Evolutionary conservation across 2,113 vertebrate genomes (phyloP).

Genomic region (Triplophysa siluroides): DNA sequence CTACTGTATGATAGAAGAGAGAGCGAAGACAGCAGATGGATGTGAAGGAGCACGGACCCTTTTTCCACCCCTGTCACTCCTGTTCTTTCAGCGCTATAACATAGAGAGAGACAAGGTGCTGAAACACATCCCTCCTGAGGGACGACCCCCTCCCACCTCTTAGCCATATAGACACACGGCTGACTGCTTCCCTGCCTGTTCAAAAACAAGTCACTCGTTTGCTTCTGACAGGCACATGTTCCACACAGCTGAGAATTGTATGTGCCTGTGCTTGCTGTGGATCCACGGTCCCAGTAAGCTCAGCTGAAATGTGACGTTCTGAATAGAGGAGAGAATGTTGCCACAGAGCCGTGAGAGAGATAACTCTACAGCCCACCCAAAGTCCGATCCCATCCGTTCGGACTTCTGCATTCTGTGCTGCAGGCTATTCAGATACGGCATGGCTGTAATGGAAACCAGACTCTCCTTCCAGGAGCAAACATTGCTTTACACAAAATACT

Average conservation of each 20-base stretch:
- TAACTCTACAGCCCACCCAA: slow-evolving; percentile 32
- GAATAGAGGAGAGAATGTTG: slow-evolving; percentile 4
- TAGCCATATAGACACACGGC: slow-evolving; percentile 45
- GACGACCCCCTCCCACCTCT: slow-evolving; percentile 44
- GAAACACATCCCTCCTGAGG: slow-evolving; percentile 63
- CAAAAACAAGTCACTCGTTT: slow-evolving; percentile 22
- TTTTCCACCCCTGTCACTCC: slow-evolving; percentile 47
- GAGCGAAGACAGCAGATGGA: slow-evolving; percentile 44
- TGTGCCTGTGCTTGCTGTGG: background rate
- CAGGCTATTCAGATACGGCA: slow-evolving; percentile 38
- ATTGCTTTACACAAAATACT: slow-evolving; percentile 71
- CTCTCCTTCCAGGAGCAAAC: slow-evolving; percentile 67
- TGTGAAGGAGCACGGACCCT: slow-evolving; percentile 38
- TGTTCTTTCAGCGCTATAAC: slow-evolving; percentile 69
- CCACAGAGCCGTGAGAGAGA: slow-evolving; percentile 26
- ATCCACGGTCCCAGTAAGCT: background rate
- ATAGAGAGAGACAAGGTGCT: slow-evolving; percentile 71
- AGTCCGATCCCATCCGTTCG: slow-evolving; percentile 5
- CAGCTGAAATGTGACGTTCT: background rate
- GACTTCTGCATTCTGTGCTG: slow-evolving; percentile 17
- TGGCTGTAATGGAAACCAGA: slow-evolving; percentile 71
- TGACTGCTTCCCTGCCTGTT: slow-evolving; percentile 31
- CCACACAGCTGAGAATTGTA: too few relatives aligned
- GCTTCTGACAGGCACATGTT: slow-evolving; percentile 19
- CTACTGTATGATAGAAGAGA: slow-evolving; percentile 35